Percentiles rank a stretch among this genome's conserved stretches.
These are phyloP conservation scores for Chromobotia macracanthus DNA, from an alignment of 2,797 vertebrate species.

Conservation along the genomic window DNA sequence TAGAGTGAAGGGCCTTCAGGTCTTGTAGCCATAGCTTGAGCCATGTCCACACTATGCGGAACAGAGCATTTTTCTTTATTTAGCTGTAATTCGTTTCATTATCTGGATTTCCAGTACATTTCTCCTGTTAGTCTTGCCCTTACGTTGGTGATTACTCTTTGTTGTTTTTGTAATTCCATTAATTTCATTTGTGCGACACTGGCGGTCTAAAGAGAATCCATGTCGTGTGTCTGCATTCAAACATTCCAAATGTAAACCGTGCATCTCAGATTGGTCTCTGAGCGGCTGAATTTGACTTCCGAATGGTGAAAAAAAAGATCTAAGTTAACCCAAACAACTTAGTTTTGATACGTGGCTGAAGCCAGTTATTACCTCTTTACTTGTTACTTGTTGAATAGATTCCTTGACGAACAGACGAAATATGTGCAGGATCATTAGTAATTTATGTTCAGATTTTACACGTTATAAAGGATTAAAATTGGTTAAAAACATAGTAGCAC, in stretches of 20 bases:
- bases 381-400: slow-evolving; percentile 14
- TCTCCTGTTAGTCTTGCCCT: slow-evolving; percentile 52
- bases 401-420: slow-evolving; percentile 20
- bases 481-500: slow-evolving; percentile 75
- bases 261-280: slow-evolving; percentile 64
- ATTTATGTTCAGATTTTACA: slow-evolving; percentile 56
- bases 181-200: slow-evolving; percentile 62
- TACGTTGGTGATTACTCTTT: slow-evolving; percentile 52
- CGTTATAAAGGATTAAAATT: slow-evolving; percentile 49
- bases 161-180: slow-evolving; percentile 55
- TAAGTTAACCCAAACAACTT: slow-evolving; percentile 26
- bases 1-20: slow-evolving; percentile 66
- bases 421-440: slow-evolving; percentile 46
- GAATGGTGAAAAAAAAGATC: slow-evolving; percentile 22
- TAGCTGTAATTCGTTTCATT: slow-evolving; percentile 31
- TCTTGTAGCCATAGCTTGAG: slow-evolving; percentile 70
- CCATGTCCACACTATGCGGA: slow-evolving; percentile 64
- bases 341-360: slow-evolving; percentile 22
- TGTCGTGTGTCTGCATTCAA: slow-evolving; percentile 64
- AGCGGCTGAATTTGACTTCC: slow-evolving; percentile 11
- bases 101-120: slow-evolving; percentile 11
- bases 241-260: slow-evolving; percentile 73
- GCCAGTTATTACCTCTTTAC: slow-evolving; percentile 37
- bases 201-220: slow-evolving; percentile 64
- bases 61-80: slow-evolving; percentile 39